Conservation (phyloP, 1,140 invertebrate species). For the Heliconius eleuchia region DNA sequence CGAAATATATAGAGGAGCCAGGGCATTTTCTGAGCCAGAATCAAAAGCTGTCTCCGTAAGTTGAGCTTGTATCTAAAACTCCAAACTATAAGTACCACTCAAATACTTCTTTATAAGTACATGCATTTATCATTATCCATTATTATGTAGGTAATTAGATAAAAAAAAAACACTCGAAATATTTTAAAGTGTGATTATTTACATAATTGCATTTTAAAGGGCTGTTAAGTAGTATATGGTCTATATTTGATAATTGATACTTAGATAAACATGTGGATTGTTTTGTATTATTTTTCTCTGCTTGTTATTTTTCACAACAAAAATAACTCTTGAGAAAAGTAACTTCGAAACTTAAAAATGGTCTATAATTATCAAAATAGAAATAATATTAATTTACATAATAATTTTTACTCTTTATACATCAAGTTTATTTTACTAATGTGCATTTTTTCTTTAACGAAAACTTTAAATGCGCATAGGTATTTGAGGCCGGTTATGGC, state of each 20-base stretch:
- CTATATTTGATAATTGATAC: constrained; percentile 5
- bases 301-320: background rate
- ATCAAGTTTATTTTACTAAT: too few species aligned
- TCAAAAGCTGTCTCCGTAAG: constrained; percentile 87
- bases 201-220: background rate
- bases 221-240: background rate
- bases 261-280: background rate
- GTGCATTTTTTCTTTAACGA: too few species aligned
- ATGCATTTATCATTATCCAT: background rate
- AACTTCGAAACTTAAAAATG: too few species aligned
- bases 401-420: too few species aligned
- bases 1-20: constrained; percentile 93
- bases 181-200: background rate
- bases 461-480: too few species aligned
- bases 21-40: constrained; percentile 96
- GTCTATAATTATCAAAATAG: too few species aligned
- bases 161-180: background rate
- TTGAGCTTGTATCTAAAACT: background rate
- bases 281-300: background rate
- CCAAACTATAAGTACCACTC: background rate
- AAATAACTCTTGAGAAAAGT: background rate
- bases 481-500: too few species aligned
- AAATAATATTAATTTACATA: too few species aligned
- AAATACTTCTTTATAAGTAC: background rate
- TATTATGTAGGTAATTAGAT: constrained; percentile 12